Conservation (phyloP, 2,797 vertebrate species). For the Uromys caudimaculatus region DNA sequence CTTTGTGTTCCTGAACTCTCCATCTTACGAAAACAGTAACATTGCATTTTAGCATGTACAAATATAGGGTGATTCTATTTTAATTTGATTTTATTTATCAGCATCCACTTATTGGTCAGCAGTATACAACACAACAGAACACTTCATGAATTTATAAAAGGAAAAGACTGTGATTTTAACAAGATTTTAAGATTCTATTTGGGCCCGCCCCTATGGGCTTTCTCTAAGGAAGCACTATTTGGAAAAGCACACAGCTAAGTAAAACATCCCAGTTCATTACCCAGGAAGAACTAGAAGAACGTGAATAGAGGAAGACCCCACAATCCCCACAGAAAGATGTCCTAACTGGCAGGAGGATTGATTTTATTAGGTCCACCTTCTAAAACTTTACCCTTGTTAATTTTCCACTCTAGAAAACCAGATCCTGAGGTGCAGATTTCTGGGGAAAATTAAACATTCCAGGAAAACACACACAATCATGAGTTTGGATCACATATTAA, state of each 20-base stretch:
- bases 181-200: too few species aligned
- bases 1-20: background rate
- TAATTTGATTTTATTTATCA: background rate
- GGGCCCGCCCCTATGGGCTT: background rate
- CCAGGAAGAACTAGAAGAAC: background rate
- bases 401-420: background rate
- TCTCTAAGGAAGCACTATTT: background rate
- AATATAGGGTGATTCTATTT: background rate
- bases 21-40: background rate
- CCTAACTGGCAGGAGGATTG: accelerated
- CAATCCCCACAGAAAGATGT: too few species aligned
- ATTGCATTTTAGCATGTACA: background rate
- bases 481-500: background rate
- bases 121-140: background rate
- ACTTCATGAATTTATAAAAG: background rate
- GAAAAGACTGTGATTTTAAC: background rate
- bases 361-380: too few species aligned
- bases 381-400: too few species aligned
- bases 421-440: background rate
- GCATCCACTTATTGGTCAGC: background rate
- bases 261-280: background rate
- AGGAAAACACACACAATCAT: background rate
- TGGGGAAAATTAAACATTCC: background rate
- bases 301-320: accelerated
- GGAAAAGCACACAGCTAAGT: accelerated